Percentiles rank a stretch among this genome's conserved stretches.
Evolutionary conservation across 1,140 invertebrate species (phyloP).

Genomic region (Pararge aegeria): DNA sequence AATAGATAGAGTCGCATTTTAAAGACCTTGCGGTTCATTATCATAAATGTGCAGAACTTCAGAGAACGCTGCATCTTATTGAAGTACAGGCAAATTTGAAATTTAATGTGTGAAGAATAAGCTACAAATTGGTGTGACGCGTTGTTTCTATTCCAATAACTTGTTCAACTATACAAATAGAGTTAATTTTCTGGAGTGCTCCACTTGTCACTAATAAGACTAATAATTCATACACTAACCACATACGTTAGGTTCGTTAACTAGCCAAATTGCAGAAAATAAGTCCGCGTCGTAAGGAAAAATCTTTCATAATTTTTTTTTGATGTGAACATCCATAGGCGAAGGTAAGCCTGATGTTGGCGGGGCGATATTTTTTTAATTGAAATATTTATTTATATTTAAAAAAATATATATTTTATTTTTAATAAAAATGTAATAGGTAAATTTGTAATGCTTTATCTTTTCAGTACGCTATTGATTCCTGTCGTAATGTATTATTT

Average conservation of each 20-base stretch:
- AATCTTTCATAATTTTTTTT: no score
- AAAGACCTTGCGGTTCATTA: background rate
- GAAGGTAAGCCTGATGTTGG: no score
- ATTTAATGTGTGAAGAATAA: background rate
- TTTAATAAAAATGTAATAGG: no score
- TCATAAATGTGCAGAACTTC: background rate
- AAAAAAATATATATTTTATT: no score
- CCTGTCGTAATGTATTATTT: no score
- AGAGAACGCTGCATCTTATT: background rate
- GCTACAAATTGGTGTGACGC: background rate
- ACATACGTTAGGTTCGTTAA: background rate
- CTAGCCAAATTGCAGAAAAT: no score
- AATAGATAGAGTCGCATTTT: background rate
- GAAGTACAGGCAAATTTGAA: background rate
- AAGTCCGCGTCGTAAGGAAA: no score
- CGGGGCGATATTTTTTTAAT: no score
- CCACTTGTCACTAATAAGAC: conserved; percentile 1
- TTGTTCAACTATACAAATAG: conserved; percentile 23
- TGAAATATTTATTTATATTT: no score
- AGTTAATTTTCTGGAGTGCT: conserved; percentile 22
- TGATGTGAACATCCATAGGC: no score
- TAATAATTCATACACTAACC: conserved; percentile 8
- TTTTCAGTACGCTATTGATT: no score
- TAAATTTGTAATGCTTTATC: no score
- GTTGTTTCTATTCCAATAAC: conserved; percentile 19